Base-by-base conservation (phyloP, 2,888 invertebrate genomes). In the Amiota communis region DNA sequence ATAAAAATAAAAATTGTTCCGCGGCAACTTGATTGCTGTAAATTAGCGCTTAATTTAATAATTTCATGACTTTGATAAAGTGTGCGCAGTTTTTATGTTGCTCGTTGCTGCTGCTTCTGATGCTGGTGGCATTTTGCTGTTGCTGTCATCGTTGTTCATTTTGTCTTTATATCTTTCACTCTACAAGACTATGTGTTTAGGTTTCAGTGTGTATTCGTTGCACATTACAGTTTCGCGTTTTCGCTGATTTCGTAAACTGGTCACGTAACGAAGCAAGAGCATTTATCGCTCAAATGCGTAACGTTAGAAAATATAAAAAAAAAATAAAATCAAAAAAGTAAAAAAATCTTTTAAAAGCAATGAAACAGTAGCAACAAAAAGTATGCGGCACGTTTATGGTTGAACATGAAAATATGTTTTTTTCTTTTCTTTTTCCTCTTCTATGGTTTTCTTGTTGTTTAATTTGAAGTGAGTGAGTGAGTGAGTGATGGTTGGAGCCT, bases 271-370 rank as follows among this genome's bases (percentile, higher is more conserved):
- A 36, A 36, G 36, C 75, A 76, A 12, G 51, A 51, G 67, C 67
- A 68, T 75, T 78, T 78, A 78, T 74, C 77, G 74, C 74, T 77
- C 63, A 76, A 77, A 78, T 78, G 78, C 78, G 77, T 78, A 76
- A 74, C 74, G 75, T 68, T 77, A 76, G 76, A 76, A 72, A 75
- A 53, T n/a, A n/a, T n/a, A 68, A 68, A 36, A 36, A 36, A 36
- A 2, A 36, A 36, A 36, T 4, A 36, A 2, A 36, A 23, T 23
- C 1, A 47, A n/a, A 11, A 20, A 15, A n/a, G 4, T 15, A 12
- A 17, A 17, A 59, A 59, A 13, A 53, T 15, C 59, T 59, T 9
- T 20, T 20, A 53, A 47, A n/a, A 48, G 20, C 47, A 65, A 59
- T 6, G 17, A 59, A 59, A 59, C 8, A 48, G 12, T 63, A 36